These are phyloP conservation scores for Campoplex capitator DNA, from an alignment of 2,888 invertebrate genomes.

Conservation along the genomic window DNA sequence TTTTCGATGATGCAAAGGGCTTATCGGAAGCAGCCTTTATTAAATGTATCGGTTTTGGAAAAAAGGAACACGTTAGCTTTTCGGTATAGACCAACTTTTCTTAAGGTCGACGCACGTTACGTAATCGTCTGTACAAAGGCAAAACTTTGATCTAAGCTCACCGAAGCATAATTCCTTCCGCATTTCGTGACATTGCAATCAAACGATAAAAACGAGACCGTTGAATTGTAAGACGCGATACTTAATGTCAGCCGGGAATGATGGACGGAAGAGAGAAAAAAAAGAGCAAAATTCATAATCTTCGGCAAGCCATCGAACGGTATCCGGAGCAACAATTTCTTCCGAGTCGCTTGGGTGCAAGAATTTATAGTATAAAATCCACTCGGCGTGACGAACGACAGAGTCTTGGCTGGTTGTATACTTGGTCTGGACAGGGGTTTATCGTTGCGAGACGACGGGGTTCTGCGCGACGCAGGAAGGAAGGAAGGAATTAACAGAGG, in stretches of 20 bases:
- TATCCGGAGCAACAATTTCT: constrained; percentile 58
- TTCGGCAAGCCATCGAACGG: constrained; percentile 31
- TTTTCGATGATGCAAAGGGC: not conserved
- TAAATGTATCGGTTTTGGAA: not conserved
- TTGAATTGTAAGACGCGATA: constrained; percentile 16
- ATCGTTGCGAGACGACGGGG: constrained; percentile 79
- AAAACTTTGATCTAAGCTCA: constrained; percentile 1
- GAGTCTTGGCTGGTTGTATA: not conserved
- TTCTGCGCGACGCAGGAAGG: constrained; percentile 71
- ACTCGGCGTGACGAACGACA: constrained; percentile 52
- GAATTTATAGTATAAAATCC: constrained; percentile 10
- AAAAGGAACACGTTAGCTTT: constrained; percentile 1
- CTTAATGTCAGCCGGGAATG: constrained; percentile 8
- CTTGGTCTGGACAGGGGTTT: constrained; percentile 69
- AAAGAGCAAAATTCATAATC: constrained; percentile 48
- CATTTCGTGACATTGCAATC: not conserved
- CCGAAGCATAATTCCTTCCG: constrained; percentile 31
- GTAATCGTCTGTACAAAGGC: not conserved
- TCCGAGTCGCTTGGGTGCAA: not conserved
- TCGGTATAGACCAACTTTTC: not conserved
- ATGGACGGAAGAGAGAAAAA: constrained; percentile 38
- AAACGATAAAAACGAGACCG: constrained; percentile 22
- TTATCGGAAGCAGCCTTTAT: not conserved
- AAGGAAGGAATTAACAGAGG: constrained; percentile 76
- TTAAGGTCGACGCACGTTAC: not conserved